Conservation (phyloP, 37 sponge, comb jelly and placozoan genomes). For the Chondrilla cf. caribensis region DNA sequence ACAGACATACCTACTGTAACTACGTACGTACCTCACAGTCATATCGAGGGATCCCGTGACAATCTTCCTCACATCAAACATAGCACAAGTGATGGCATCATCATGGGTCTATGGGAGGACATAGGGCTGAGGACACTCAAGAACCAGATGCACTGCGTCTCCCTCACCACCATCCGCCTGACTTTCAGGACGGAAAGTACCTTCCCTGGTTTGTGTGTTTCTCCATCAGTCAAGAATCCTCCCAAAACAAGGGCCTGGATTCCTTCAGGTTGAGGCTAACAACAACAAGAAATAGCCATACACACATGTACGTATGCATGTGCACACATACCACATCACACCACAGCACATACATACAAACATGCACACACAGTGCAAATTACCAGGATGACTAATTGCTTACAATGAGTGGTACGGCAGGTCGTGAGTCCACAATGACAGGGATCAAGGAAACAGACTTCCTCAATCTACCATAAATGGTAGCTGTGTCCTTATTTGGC, state of each 20-base stretch:
- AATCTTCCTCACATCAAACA: constrained; percentile 74
- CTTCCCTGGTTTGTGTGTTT: constrained; percentile 38
- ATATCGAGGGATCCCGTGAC: constrained; percentile 55
- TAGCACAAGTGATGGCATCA: constrained; percentile 53
- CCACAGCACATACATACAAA: constrained; percentile 40
- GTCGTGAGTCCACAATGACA: constrained; percentile 43
- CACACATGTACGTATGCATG: neutral
- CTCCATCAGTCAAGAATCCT: constrained; percentile 38
- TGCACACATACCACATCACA: neutral
- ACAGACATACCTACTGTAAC: neutral
- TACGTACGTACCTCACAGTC: constrained; percentile 36
- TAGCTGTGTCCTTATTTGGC: neutral
- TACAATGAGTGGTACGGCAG: constrained; percentile 43
- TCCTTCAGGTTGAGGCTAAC: constrained; percentile 58
- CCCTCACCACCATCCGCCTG: constrained; percentile 47
- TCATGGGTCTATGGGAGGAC: constrained; percentile 15
- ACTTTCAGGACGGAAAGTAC: constrained; percentile 33
- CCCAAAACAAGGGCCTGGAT: constrained; percentile 48
- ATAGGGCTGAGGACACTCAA: neutral
- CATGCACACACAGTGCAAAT: neutral
- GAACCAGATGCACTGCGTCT: neutral
- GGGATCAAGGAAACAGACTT: neutral
- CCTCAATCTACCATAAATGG: neutral
- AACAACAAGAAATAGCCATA: neutral
- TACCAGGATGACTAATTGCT: neutral